phyloP scores from a whole-genome alignment of 2,888 invertebrate genomes.

The Cyrtodaria siliqua region DNA sequence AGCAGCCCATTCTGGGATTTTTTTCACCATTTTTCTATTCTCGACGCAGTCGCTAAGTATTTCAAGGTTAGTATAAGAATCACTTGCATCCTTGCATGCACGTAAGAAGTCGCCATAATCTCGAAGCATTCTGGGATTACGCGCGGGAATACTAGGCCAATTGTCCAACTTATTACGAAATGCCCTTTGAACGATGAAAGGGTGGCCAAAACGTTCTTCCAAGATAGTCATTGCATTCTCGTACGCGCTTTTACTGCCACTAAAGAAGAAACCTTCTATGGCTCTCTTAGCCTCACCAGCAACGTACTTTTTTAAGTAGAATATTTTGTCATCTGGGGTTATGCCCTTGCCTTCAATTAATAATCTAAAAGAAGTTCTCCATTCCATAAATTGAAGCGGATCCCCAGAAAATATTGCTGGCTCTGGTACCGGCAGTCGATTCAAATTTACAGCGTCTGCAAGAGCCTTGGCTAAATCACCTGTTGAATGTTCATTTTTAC shows the following conservation, averaged over 20 bases:
- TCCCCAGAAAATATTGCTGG: slow-evolving; percentile 53
- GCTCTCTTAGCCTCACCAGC: slow-evolving; percentile 48
- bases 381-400: slow-evolving; percentile 36
- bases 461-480: neutral
- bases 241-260: slow-evolving; percentile 42
- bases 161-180: slow-evolving; percentile 19
- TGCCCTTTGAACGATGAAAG: slow-evolving; percentile 49
- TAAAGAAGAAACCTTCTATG: slow-evolving; percentile 55
- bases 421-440: slow-evolving; percentile 36
- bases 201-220: slow-evolving; percentile 52
- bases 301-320: slow-evolving; percentile 60
- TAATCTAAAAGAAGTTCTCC: slow-evolving; percentile 57
- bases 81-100: slow-evolving; percentile 9
- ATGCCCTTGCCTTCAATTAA: slow-evolving; percentile 45
- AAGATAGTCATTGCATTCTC: slow-evolving; percentile 33
- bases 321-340: slow-evolving; percentile 44
- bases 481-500: neutral
- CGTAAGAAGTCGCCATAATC: slow-evolving; percentile 20
- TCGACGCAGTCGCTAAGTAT: slow-evolving; percentile 18
- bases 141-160: slow-evolving; percentile 17
- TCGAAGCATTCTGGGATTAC: neutral
- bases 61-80: neutral
- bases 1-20: slow-evolving; percentile 26
- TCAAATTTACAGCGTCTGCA: slow-evolving; percentile 14
- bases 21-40: slow-evolving; percentile 23